phyloP scores from a whole-genome alignment of 2,888 invertebrate genomes.

The Psylliodes chrysocephalus region DNA sequence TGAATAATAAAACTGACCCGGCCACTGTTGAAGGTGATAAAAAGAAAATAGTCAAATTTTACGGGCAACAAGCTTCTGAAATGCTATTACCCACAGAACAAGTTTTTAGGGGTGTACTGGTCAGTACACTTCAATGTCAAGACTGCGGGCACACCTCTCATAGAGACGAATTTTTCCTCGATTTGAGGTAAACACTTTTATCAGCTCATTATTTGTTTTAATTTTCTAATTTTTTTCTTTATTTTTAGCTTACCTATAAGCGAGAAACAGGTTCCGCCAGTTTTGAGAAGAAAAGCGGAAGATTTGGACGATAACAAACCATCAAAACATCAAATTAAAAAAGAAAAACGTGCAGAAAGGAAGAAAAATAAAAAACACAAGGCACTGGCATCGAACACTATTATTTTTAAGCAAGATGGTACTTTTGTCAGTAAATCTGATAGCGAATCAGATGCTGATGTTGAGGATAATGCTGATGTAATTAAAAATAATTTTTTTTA shows the following conservation, averaged over 20 bases:
- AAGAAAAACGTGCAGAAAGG: constrained; percentile 70
- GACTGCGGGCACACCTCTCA: constrained; percentile 89
- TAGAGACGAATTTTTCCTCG: constrained; percentile 91
- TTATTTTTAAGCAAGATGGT: constrained; percentile 54
- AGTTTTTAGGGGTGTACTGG: constrained; percentile 92
- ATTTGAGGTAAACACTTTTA: constrained; percentile 69
- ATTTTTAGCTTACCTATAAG: constrained; percentile 83
- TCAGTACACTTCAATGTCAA: constrained; percentile 89
- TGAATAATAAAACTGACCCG: constrained; percentile 78
- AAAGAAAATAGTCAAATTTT: constrained; percentile 82
- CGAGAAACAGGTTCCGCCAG: constrained; percentile 78
- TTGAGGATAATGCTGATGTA: constrained; percentile 80
- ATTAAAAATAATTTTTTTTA: constrained; percentile 3
- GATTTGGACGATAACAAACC: constrained; percentile 67
- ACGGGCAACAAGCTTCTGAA: constrained; percentile 83
- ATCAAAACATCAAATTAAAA: constrained; percentile 75
- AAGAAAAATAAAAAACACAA: constrained; percentile 68
- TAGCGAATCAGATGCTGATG: constrained; percentile 82
- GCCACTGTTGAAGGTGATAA: constrained; percentile 80
- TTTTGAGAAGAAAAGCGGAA: constrained; percentile 64
- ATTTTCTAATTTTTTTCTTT: not conserved
- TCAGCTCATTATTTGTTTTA: not conserved
- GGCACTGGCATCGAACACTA: constrained; percentile 25
- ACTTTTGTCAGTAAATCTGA: constrained; percentile 68
- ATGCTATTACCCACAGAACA: constrained; percentile 84